A percentile compares a stretch with the other conserved stretches of the same genome.
Evolutionary conservation across 2,888 invertebrate genomes (phyloP).

Genomic region (Drosophila flavopinicola): DNA sequence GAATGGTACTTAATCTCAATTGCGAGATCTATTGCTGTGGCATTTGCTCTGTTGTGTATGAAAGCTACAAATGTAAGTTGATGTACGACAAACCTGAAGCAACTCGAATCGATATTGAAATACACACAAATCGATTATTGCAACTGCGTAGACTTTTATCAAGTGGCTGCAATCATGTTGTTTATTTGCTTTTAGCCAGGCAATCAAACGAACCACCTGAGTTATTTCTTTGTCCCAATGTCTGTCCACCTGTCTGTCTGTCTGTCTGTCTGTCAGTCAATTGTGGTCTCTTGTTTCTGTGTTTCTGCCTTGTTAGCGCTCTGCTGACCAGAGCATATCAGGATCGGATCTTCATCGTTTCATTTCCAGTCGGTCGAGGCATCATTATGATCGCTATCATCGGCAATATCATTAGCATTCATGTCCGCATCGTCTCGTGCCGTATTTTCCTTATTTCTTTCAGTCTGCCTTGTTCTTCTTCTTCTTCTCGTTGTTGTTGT

Average conservation of each 20-base stretch:
- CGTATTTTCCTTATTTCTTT: slow-evolving; percentile 26
- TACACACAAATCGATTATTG: background rate
- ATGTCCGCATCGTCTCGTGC: slow-evolving; percentile 37
- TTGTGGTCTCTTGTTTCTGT: background rate
- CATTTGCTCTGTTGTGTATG: too few species aligned
- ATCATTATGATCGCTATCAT: slow-evolving; percentile 22
- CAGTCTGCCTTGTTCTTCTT: slow-evolving; percentile 6
- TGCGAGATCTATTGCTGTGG: too few species aligned
- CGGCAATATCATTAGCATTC: slow-evolving; percentile 17
- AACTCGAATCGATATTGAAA: background rate
- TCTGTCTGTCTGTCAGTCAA: background rate
- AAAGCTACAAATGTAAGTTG: too few species aligned
- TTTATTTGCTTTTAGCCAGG: background rate
- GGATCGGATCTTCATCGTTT: background rate
- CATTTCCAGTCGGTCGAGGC: slow-evolving; percentile 14
- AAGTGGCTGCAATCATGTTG: background rate
- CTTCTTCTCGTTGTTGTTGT: background rate
- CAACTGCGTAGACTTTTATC: slow-evolving; percentile 1
- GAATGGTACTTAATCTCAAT: too few species aligned
- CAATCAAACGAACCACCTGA: slow-evolving; percentile 7
- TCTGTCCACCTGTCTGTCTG: slow-evolving; percentile 6
- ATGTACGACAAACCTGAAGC: background rate
- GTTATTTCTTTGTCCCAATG: slow-evolving; percentile 1
- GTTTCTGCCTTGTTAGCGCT: slow-evolving; percentile 11
- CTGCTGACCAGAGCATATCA: slow-evolving; percentile 4